Base-by-base conservation (phyloP, 2,888 invertebrate genomes). In the Anorthoa munda region DNA sequence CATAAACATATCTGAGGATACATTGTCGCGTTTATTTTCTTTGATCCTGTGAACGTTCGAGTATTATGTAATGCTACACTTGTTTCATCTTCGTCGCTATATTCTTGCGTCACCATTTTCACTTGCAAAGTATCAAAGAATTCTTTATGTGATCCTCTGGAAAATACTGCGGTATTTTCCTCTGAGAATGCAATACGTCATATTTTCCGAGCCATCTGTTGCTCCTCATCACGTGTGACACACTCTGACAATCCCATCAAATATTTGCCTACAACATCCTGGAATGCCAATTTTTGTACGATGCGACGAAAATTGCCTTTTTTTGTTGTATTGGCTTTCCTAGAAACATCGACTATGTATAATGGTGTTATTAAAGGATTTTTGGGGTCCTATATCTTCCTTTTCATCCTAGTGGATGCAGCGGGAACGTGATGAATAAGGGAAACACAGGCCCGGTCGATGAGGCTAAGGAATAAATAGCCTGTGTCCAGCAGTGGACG, bases 181-280 rank as follows among this genome's bases (percentile, higher is more conserved):
- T 31, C 0, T n/a, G 15, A 9, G 17, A 18, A 76, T 66, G 63
- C 66, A 61, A 75, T 68, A 56, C 55, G 55, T 70, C n/a, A 81
- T 31, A 77, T 70, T 82, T 77, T 77, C 71, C 59, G 64, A 45
- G 13, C 59, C 64, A 70, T 64, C 77, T 77, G 63, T 63, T 82
- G 77, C 61, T 46, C 4, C 46, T 77, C 39, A 70, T 64, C 17
- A 56, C 17, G 21, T 46, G 46, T 66, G 50, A 82, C 59, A 66
- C 46, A 59, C 46, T 48, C 58, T 46, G 66, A 66, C 71, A 77
- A 21, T 48, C 56, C 17, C 46, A 9, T 71, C 58, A 15, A 59
- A 70, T 64, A 77, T 69, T 81, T 63, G 45, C 58, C 12, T 75
- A 51, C 12, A 60, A 45, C 11, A 51, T 68, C 26, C n/a, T 0